Base-by-base conservation (phyloP, 2,113 vertebrate species). In the Prunella himalayana region DNA sequence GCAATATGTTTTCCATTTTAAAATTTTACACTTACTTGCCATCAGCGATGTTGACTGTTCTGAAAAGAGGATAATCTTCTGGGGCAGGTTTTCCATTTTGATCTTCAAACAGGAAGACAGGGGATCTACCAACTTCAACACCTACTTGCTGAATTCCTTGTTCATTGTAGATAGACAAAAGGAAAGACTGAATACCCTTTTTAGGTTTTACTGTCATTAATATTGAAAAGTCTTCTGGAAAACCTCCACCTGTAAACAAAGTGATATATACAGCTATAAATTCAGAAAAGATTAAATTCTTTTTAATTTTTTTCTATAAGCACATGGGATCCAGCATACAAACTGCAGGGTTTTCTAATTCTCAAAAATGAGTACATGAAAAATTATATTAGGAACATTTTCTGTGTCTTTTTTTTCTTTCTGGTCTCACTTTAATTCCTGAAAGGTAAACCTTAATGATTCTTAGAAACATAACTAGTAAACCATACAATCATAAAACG, bases 151-250 rank as follows among this genome's bases (percentile, higher is more conserved):
- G 99, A 97, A 99, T 98, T 61, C 99, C 98, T 93, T 99, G 98
- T 39, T 98, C 98, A 17, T 98, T 99, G 97, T 99, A 99, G 86
- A 99, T 90, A 71, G 99, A 99, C 92, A 99, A 96, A 92, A 99
- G 98, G 95, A 99, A 99, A 86, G 99, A 98, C 97, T 99, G 99
- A 79, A 98, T 98, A 88, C 99, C 99, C 57, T 99, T 98, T 95
- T 99, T 99, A 89, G 99, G 98, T 93, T 99, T 99, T 87, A 99
- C 94, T 86, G 99, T 99, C 97, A 99, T 98, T 97, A 99, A 96
- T 98, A 99, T 98, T 96, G 99, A 99, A 98, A 99, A 99, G 96
- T 99, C 99, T 98, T 99, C 98, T 49, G 99, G 99, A 94, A 99
- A 99, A 95, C 94, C 97, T 95, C 98, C 98, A 97, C 96, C 99